These are phyloP conservation scores for Oreotrochilus melanogaster DNA, from an alignment of 2,113 vertebrate species.

Conservation along the genomic window DNA sequence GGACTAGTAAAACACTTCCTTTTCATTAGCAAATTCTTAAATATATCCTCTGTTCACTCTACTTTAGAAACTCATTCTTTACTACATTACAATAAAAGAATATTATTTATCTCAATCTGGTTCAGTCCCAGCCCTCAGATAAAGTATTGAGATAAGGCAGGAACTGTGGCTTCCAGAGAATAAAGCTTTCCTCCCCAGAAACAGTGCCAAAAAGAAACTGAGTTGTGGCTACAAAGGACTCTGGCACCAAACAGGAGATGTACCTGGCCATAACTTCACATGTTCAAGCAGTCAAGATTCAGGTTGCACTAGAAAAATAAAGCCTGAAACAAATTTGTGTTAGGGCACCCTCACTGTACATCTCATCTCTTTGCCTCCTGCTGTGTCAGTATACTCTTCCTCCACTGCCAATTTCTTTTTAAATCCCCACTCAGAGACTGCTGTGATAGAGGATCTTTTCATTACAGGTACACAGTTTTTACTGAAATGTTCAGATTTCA, in stretches of 20 bases:
- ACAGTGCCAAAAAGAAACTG: not conserved
- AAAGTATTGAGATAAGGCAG: not conserved
- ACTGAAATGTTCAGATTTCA: not conserved
- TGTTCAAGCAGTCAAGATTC: not conserved
- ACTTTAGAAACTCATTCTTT: not conserved
- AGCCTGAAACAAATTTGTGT: not conserved
- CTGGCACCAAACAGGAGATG: not conserved
- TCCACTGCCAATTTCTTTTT: not conserved
- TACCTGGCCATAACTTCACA: not conserved
- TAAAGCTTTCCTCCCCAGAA: not conserved
- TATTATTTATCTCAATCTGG: not conserved
- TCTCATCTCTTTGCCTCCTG: not conserved
- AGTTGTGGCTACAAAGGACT: not conserved
- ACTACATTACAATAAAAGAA: not conserved
- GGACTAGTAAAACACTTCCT: not conserved
- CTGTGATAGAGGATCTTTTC: not conserved
- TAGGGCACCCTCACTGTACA: not conserved
- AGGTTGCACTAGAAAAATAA: not conserved
- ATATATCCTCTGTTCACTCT: not conserved
- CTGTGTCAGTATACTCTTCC: not conserved
- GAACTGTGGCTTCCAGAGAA: not conserved
- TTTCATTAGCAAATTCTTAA: not conserved
- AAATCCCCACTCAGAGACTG: not conserved
- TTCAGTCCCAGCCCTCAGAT: not conserved
- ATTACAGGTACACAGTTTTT: not conserved